Percentiles rank a stretch among this genome's conserved stretches.
phyloP scores from a whole-genome alignment of 2,113 vertebrate species.

The Ammodytes marinus region DNA sequence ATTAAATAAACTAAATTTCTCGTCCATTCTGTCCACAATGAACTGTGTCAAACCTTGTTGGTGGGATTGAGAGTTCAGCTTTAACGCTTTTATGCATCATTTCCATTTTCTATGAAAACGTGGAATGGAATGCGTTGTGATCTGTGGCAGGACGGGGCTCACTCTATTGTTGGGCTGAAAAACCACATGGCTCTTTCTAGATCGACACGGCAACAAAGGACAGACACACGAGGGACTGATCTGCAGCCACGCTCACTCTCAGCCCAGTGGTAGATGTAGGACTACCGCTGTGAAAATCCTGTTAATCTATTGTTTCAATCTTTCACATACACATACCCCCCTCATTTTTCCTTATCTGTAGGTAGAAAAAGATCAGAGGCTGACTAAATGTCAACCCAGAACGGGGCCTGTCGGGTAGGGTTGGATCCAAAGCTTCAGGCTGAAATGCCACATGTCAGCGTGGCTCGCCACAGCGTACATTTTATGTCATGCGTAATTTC shows the following conservation, averaged over 20 bases:
- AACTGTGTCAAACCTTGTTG: constrained; percentile 2
- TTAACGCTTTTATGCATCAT: not conserved
- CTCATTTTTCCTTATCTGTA: constrained; percentile 19
- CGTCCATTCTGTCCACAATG: not conserved
- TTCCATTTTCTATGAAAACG: not conserved
- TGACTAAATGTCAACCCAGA: constrained; percentile 34
- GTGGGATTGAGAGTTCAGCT: constrained; percentile 10
- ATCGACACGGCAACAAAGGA: constrained; percentile 49
- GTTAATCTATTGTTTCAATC: not conserved
- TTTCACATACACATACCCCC: too few relatives aligned
- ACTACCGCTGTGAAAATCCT: not conserved
- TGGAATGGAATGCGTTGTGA: constrained; percentile 15
- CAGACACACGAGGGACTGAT: constrained; percentile 28
- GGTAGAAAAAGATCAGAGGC: constrained; percentile 38
- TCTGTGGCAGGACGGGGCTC: not conserved
- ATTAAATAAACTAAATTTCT: not conserved
- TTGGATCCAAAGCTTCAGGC: constrained; percentile 34
- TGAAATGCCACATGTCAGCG: constrained; percentile 63
- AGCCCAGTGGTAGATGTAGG: constrained; percentile 3
- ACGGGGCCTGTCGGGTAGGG: constrained; percentile 36
- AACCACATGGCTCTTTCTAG: constrained; percentile 43
- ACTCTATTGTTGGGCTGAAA: constrained; percentile 36
- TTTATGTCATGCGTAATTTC: constrained; percentile 55
- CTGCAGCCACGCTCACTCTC: constrained; percentile 19
- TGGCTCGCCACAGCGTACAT: constrained; percentile 13